Evolutionary conservation across 2,113 vertebrate species (phyloP).

Genomic region (Macrotus californicus): DNA sequence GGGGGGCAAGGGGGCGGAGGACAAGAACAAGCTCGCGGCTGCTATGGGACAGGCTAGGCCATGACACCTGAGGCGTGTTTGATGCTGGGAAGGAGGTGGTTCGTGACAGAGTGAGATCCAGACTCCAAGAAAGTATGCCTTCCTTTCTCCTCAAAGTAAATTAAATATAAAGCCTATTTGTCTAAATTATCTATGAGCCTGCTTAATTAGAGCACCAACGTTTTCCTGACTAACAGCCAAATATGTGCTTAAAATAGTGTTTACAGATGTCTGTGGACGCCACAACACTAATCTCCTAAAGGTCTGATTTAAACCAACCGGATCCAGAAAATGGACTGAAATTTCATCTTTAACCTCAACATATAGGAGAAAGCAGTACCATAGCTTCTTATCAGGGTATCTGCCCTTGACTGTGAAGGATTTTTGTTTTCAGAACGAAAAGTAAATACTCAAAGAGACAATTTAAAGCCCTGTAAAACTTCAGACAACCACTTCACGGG

Average conservation of each 20-base stretch:
- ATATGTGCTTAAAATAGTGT: conserved; percentile 32
- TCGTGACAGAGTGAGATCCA: neutral
- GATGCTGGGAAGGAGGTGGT: neutral
- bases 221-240: conserved; percentile 58
- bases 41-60: neutral
- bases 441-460: neutral
- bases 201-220: conserved; percentile 51
- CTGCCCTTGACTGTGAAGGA: neutral
- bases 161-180: conserved; percentile 50
- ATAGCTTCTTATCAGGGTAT: conserved; percentile 4
- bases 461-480: neutral
- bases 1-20: too few relatives aligned
- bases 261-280: conserved; percentile 7
- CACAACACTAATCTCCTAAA: conserved; percentile 42
- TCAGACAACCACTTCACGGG: neutral
- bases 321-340: conserved; percentile 7
- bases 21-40: neutral
- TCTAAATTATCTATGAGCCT: conserved; percentile 44
- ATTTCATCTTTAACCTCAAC: neutral
- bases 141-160: conserved; percentile 42
- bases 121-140: neutral
- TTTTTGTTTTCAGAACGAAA: conserved; percentile 36
- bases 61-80: too few relatives aligned
- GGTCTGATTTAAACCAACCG: conserved; percentile 41
- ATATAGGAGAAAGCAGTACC: neutral